phyloP scores from a whole-genome alignment of 2,888 invertebrate species.

The Drosophila yooni region DNA sequence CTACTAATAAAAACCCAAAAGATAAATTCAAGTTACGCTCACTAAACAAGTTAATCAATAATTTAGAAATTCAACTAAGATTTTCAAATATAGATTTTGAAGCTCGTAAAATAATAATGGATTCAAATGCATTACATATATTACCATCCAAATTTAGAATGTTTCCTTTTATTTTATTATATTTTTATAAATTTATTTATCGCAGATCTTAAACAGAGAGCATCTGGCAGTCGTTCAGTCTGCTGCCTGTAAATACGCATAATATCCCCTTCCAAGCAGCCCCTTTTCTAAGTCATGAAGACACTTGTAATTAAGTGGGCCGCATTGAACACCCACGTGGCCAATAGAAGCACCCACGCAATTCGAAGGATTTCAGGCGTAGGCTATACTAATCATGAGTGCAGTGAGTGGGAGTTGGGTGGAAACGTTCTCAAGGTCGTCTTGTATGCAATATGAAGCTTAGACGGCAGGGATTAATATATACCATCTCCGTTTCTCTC shows the following conservation, averaged over 20 bases:
- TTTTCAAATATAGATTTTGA: not conserved
- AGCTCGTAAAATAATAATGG: not conserved
- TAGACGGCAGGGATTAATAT: not conserved
- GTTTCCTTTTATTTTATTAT: too few species aligned
- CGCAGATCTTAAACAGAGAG: not conserved
- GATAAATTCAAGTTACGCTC: not conserved
- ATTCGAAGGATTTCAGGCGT: conserved; percentile 1
- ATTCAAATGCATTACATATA: not conserved
- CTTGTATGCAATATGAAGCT: conserved; percentile 5
- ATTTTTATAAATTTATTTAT: not conserved
- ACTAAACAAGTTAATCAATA: not conserved
- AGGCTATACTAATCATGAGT: conserved; percentile 26
- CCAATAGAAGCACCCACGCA: conserved; percentile 12
- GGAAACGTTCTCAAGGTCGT: conserved; percentile 23
- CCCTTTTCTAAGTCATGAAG: not conserved
- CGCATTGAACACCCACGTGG: conserved; percentile 12
- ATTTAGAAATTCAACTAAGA: not conserved
- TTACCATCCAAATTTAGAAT: too few species aligned
- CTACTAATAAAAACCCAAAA: not conserved
- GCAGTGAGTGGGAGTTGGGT: conserved; percentile 19
- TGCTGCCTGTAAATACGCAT: not conserved
- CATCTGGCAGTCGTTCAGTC: not conserved
- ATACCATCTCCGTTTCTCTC: not conserved
- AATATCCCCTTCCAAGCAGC: not conserved
- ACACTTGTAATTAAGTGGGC: conserved; percentile 22